phyloP scores from a whole-genome alignment of 2,888 invertebrate genomes.

The Sphaerophoria taeniata region DNA sequence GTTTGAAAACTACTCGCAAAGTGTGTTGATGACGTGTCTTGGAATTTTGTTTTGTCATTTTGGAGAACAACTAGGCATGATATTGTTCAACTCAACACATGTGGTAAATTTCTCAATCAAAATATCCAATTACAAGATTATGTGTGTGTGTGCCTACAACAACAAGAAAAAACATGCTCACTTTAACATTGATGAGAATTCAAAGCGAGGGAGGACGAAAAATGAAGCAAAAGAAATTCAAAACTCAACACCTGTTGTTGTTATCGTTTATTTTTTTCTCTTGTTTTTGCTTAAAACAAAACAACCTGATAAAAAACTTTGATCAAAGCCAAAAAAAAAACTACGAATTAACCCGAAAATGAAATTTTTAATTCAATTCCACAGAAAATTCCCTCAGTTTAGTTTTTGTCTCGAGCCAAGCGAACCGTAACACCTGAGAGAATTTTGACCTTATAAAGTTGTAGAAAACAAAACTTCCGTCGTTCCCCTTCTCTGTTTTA shows the following conservation, averaged over 20 bases:
- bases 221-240: constrained; percentile 4
- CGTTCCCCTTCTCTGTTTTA: background rate
- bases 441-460: constrained; percentile 65
- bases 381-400: constrained; percentile 11
- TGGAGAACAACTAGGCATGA: background rate
- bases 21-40: constrained; percentile 11
- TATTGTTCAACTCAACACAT: constrained; percentile 40
- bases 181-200: background rate
- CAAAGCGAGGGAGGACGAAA: background rate
- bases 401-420: constrained; percentile 16
- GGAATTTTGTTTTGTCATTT: constrained; percentile 13
- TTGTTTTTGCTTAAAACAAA: background rate
- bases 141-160: constrained; percentile 14
- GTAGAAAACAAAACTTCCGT: constrained; percentile 20
- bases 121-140: constrained; percentile 55
- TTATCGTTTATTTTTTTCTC: background rate
- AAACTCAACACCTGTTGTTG: constrained; percentile 37
- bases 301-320: background rate
- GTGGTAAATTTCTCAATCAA: constrained; percentile 49
- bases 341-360: constrained; percentile 13
- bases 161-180: background rate
- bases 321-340: background rate
- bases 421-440: constrained; percentile 51
- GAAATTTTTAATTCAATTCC: background rate
- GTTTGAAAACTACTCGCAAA: background rate